Evolutionary conservation across 2,888 invertebrate genomes (phyloP), one percentile per base, ranked within the genome.

Genomic region (Brassicogethes aeneus): DNA sequence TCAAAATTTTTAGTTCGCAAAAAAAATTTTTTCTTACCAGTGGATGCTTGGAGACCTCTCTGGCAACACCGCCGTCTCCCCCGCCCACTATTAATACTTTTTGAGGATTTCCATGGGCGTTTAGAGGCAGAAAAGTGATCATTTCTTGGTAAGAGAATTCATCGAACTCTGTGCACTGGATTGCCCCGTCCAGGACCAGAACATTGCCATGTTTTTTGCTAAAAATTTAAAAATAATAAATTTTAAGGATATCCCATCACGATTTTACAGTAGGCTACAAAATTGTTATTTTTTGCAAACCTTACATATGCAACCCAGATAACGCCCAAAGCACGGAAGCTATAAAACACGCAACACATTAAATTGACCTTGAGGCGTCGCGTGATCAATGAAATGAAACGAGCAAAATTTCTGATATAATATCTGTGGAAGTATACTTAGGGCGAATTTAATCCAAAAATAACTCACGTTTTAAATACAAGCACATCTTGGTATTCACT

Each of bases 91-190:
- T 92, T 17, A 97, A 72, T 2, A 93, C 96, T 53, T 83, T 86
- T 61, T 86, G 80, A 0, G 99, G 99, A 57, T 85, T 80, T 3
- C 86, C 82, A 69, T 99, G 99, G 51, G 83, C 82, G 62, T 89
- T 91, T 1, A 99, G 69, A 0, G 99, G 94, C 34, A 99, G 68
- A 64, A 94, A 93, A 0, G 94, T 79, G 55, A 99, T 90, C 95
- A 96, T 96, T 72, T 99, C 99, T 70, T 97, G 97, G 67, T 99
- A 99, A 0, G 95, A 81, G 68, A 90, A 95, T 67, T 99, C 99
- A 72, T 99, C 99, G 53, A 80, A 78, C 64, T 96, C 86, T 1
- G 96, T 91, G 59, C 94, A 95, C 64, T 99, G 99, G 53, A 99
- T 94, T 16, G 96, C 89, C 15, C 94, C 95, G 70, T 99, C 97